A percentile compares a stretch with the other conserved stretches of the same genome.
These are phyloP conservation scores for Galeruca laticollis DNA, from an alignment of 2,888 invertebrate genomes.

Conservation along the genomic window DNA sequence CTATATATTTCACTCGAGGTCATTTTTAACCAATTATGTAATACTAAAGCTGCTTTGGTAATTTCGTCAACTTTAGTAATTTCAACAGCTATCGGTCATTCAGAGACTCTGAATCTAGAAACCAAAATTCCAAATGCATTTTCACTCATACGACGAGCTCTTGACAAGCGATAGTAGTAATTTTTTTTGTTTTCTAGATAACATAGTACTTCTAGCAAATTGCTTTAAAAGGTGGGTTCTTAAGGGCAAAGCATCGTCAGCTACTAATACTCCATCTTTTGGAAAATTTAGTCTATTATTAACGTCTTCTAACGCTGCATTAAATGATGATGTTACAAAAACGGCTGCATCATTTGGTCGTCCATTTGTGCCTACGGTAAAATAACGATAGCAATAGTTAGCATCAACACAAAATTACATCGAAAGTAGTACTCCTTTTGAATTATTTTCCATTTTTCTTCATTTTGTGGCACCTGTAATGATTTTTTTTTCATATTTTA, in stretches of 20 bases:
- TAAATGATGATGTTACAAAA: slow-evolving; percentile 20
- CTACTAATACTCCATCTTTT: no score
- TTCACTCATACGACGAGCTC: slow-evolving; percentile 38
- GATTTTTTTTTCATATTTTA: not conserved
- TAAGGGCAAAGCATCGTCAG: slow-evolving; percentile 27
- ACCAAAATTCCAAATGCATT: slow-evolving; percentile 36
- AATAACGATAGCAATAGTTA: slow-evolving; percentile 42
- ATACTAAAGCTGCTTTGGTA: slow-evolving; percentile 37
- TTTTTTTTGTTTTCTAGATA: not conserved
- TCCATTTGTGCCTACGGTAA: slow-evolving; percentile 39
- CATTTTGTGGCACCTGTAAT: not conserved
- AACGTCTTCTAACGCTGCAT: no score
- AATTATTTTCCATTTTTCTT: not conserved
- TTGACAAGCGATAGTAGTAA: slow-evolving; percentile 31
- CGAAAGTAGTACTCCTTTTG: not conserved
- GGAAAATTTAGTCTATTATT: no score
- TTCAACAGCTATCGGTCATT: slow-evolving; percentile 19
- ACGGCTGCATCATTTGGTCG: slow-evolving; percentile 26
- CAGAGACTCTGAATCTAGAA: slow-evolving; percentile 35
- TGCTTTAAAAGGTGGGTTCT: slow-evolving; percentile 22
- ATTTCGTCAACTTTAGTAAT: slow-evolving; percentile 36
- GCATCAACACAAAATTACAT: not conserved
- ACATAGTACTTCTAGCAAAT: slow-evolving; percentile 3
- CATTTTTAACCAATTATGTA: slow-evolving; percentile 20
- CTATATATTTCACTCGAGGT: no score